phyloP scores from a whole-genome alignment of 2,113 vertebrate genomes.

The Dasypus novemcinctus region DNA sequence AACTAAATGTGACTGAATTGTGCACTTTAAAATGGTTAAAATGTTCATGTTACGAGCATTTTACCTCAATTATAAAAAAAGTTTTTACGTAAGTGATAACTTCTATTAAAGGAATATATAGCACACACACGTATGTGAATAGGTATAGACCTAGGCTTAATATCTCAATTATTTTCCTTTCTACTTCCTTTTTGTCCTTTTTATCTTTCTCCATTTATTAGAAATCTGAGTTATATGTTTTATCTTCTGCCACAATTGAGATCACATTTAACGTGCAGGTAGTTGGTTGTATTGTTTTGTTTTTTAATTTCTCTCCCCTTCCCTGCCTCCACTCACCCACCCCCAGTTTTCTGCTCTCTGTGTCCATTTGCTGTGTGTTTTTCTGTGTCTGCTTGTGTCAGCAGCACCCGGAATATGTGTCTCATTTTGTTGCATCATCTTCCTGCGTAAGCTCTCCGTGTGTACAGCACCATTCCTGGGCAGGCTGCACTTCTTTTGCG shows the following conservation, averaged over 20 bases:
- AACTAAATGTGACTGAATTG: not conserved
- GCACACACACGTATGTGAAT: not conserved
- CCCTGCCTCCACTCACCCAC: too few species aligned
- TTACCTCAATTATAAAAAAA: not conserved
- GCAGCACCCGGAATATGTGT: too few species aligned
- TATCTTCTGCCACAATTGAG: not conserved
- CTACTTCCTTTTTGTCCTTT: not conserved
- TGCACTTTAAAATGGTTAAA: not conserved
- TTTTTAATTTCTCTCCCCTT: too few species aligned
- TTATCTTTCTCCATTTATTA: not conserved
- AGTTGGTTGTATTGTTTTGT: not conserved
- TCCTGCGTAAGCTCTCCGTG: too few species aligned
- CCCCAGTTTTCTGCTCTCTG: too few species aligned
- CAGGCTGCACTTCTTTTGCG: too few species aligned
- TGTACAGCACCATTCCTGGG: too few species aligned
- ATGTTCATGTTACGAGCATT: not conserved
- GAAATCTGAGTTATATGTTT: constrained; percentile 20
- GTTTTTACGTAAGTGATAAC: not conserved
- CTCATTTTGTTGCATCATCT: too few species aligned
- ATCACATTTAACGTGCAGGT: not conserved
- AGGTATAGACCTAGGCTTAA: not conserved
- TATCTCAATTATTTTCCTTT: not conserved
- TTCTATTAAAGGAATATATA: not conserved
- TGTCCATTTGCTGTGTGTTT: too few species aligned
- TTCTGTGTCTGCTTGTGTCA: too few species aligned